phyloP scores from a whole-genome alignment of 1,140 invertebrate species.

The Ips typographus region DNA sequence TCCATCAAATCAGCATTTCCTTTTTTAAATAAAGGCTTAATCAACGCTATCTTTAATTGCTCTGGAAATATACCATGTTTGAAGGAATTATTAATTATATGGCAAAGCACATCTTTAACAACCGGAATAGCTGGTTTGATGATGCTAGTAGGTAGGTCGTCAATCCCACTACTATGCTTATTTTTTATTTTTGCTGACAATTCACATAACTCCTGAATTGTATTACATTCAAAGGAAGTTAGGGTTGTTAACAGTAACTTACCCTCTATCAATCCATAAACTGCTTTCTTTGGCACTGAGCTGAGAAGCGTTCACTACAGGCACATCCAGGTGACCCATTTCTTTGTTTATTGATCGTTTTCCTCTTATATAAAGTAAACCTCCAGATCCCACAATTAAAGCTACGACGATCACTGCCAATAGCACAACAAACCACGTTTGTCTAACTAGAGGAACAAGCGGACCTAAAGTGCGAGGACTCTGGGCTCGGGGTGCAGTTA shows the following conservation, averaged over 20 bases:
- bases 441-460: slow-evolving; percentile 57
- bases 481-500: slow-evolving; percentile 47
- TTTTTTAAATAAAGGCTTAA: too few relatives aligned
- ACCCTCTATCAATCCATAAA: slow-evolving; percentile 72
- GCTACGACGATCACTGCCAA: slow-evolving; percentile 69
- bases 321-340: slow-evolving; percentile 64
- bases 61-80: too few relatives aligned
- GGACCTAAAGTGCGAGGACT: slow-evolving; percentile 50
- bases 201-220: too few relatives aligned
- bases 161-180: too few relatives aligned
- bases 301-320: slow-evolving; percentile 66
- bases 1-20: too few relatives aligned
- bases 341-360: slow-evolving; percentile 64
- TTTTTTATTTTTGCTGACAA: too few relatives aligned
- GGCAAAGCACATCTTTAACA: too few relatives aligned
- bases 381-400: slow-evolving; percentile 65
- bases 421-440: slow-evolving; percentile 77
- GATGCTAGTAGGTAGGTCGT: too few relatives aligned
- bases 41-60: too few relatives aligned
- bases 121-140: too few relatives aligned
- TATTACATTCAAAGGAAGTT: not conserved
- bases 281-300: slow-evolving; percentile 71
- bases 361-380: slow-evolving; percentile 63
- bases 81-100: too few relatives aligned
- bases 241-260: not conserved